phyloP scores from a whole-genome alignment of 1,140 invertebrate species.

The Heliconius hewitsoni region DNA sequence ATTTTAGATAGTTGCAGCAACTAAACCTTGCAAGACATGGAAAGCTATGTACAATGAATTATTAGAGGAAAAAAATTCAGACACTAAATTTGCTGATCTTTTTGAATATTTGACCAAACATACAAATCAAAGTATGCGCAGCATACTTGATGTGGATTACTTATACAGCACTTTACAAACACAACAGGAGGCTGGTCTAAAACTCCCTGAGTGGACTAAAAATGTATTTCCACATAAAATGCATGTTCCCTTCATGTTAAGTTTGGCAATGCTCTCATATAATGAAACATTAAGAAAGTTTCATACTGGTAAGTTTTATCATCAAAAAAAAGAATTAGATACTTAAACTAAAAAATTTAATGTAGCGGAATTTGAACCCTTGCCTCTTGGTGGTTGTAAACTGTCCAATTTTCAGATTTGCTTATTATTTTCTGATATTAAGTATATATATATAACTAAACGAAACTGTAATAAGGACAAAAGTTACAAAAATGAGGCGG shows the following conservation, averaged over 20 bases:
- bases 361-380: not conserved
- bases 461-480: not conserved
- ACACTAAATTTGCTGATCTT: constrained; percentile 82
- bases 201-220: constrained; percentile 87
- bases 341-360: too few relatives aligned
- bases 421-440: not conserved
- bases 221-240: constrained; percentile 87
- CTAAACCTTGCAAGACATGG: constrained; percentile 83
- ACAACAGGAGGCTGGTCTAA: constrained; percentile 84
- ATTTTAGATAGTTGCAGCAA: constrained; percentile 84
- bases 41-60: constrained; percentile 81
- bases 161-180: constrained; percentile 88
- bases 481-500: too few relatives aligned
- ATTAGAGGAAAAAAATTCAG: constrained; percentile 81
- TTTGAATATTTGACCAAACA: constrained; percentile 85
- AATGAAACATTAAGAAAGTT: constrained; percentile 87
- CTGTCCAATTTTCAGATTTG: not conserved
- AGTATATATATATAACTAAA: not conserved
- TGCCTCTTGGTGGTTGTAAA: too few relatives aligned
- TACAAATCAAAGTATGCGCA: constrained; percentile 85
- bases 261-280: constrained; percentile 87
- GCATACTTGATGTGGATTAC: constrained; percentile 86
- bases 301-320: constrained; percentile 72
- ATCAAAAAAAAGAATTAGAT: not conserved
- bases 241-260: constrained; percentile 84